Base-by-base conservation (phyloP, 2,113 vertebrate species). In the Erinaceus europaeus region DNA sequence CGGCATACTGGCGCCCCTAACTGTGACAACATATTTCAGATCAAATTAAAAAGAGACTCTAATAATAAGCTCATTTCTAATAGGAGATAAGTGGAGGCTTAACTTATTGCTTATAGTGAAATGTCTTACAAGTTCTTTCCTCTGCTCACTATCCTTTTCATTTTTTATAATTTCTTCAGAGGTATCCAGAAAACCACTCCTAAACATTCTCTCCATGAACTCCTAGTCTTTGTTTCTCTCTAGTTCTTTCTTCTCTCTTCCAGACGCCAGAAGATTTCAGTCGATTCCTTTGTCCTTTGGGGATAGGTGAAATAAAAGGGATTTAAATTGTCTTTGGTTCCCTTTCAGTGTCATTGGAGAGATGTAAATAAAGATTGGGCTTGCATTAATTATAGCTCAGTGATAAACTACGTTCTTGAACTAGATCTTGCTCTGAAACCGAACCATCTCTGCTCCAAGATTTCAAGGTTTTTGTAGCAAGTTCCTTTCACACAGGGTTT, bases 111-210 rank as follows among this genome's bases (percentile, higher is more conserved):
- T 52, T 15, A 9, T 2, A 3, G 20, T 18, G 13, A 65, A 44
- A 23, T 5, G 44, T 34, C 50, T 23, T 9, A 18, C 21, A 18
- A 0, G 2, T 52, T 50, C 32, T 36, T 12, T 9, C 6, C 9
- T 36, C 62, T 46, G 4, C 20, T 34, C 10, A 1, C 23, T 23
- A 0, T 5, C 27, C 1, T 12, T 27, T 3, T 12, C 34, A 4
- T 36, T 8, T 6, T 18, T 4, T 3, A 0, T 3, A 9, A 5
- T 4, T 67, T 40, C 15, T 4, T n/a, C n/a, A n/a, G 1, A 23
- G 20, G 20, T 1, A 29, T 13, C 38, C 25, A 9, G 1, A 15
- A 23, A 55, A 17, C 5, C 57, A 18, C 13, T 21, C 34, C 27
- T 7, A 2, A 6, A 0, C n/a, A n/a, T n/a, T 3, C n/a, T 17